Percentiles rank a stretch among this genome's conserved stretches.
Conservation (phyloP, 2,888 invertebrate species). For the Malacosoma neustria region DNA sequence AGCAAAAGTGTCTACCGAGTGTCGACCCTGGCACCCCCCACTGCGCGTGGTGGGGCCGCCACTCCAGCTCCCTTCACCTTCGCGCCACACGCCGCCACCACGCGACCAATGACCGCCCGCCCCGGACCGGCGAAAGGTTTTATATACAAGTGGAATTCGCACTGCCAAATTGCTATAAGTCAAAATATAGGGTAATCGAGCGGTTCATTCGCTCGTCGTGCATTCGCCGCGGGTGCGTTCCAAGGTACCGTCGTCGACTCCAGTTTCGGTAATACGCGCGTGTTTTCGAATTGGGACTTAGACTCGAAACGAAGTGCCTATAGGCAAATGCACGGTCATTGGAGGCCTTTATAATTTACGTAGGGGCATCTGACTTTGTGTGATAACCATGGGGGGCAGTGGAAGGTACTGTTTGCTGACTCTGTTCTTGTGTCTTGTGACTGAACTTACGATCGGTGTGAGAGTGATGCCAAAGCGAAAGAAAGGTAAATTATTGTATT, state of each 20-base stretch:
- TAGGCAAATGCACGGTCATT: slow-evolving; percentile 47
- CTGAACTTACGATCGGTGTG: slow-evolving; percentile 69
- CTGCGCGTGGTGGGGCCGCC: slow-evolving; percentile 35
- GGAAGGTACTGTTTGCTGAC: slow-evolving; percentile 67
- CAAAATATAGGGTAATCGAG: slow-evolving; percentile 78
- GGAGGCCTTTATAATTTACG: slow-evolving; percentile 40
- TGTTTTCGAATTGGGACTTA: slow-evolving; percentile 31
- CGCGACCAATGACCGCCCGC: slow-evolving; percentile 66
- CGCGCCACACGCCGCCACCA: slow-evolving; percentile 45
- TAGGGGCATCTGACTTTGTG: slow-evolving; percentile 40
- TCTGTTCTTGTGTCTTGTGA: slow-evolving; percentile 67
- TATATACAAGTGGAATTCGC: slow-evolving; percentile 78
- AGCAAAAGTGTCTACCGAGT: slow-evolving; percentile 72
- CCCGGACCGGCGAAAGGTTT: slow-evolving; percentile 77
- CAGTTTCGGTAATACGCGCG: slow-evolving; percentile 23
- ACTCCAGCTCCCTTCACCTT: slow-evolving; percentile 66
- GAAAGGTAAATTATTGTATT: slow-evolving; percentile 58
- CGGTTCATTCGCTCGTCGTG: slow-evolving; percentile 57
- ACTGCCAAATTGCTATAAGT: slow-evolving; percentile 75
- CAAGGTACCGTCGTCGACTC: slow-evolving; percentile 11
- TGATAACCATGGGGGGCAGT: slow-evolving; percentile 66
- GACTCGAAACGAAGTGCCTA: slow-evolving; percentile 30
- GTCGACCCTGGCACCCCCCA: slow-evolving; percentile 49
- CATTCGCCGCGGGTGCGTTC: slow-evolving; percentile 32
- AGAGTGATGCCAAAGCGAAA: slow-evolving; percentile 72